These are phyloP conservation scores for Abscondita cerata DNA, from an alignment of 2,888 invertebrate genomes.

Conservation along the genomic window DNA sequence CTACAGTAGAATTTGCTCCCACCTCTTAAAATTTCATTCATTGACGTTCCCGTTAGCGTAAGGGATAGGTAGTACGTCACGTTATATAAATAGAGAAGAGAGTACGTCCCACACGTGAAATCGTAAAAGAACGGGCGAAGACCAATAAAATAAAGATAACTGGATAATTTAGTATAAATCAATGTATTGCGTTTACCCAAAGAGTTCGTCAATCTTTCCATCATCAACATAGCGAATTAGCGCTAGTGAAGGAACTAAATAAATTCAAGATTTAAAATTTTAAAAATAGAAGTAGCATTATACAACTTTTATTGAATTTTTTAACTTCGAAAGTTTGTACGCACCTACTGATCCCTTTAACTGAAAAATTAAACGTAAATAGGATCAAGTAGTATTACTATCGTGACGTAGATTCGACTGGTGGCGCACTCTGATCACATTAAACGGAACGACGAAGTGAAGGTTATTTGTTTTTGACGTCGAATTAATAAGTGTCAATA, in stretches of 20 bases:
- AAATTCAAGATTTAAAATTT: no score
- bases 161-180: slow-evolving; percentile 15
- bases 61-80: slow-evolving; percentile 25
- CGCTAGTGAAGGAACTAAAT: no score
- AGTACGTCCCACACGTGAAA: slow-evolving; percentile 24
- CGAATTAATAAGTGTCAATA: slow-evolving; percentile 6
- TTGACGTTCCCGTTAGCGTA: slow-evolving; percentile 26
- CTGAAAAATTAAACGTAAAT: no score
- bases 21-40: slow-evolving; percentile 27
- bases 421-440: slow-evolving; percentile 18
- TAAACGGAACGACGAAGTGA: slow-evolving; percentile 28
- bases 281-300: no score
- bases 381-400: neutral
- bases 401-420: slow-evolving; percentile 10
- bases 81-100: slow-evolving; percentile 14
- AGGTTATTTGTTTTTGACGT: slow-evolving; percentile 24
- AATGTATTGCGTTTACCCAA: no score
- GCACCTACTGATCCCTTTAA: no score
- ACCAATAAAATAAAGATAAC: neutral
- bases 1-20: slow-evolving; percentile 23
- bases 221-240: no score
- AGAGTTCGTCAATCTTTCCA: no score
- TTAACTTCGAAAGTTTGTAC: no score
- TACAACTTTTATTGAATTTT: no score
- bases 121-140: slow-evolving; percentile 15